Conservation (phyloP, 2,888 invertebrate species). For the Napeogenes inachia region DNA sequence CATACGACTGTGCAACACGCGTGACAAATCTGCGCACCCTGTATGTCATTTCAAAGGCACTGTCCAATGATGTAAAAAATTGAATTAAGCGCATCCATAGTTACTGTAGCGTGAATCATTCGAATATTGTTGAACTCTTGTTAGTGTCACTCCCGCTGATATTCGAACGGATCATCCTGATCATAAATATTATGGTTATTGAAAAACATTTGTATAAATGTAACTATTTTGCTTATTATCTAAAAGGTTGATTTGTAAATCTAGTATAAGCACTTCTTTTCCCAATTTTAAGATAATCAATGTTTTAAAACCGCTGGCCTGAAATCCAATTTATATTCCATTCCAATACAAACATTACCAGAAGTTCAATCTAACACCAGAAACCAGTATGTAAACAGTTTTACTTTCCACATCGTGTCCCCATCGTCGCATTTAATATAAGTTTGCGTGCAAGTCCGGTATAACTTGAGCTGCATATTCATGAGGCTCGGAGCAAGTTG, state of each 20-base stretch:
- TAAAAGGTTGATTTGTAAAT: too few relatives aligned
- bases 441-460: slow-evolving; percentile 36
- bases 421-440: slow-evolving; percentile 36
- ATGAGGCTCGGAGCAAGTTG: slow-evolving; percentile 36
- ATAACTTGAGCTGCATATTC: slow-evolving; percentile 40
- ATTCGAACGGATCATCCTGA: slow-evolving; percentile 32
- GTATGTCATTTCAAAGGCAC: slow-evolving; percentile 45
- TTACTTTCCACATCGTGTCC: slow-evolving; percentile 26
- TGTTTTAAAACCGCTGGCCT: too few relatives aligned
- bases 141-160: slow-evolving; percentile 40
- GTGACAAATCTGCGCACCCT: slow-evolving; percentile 63
- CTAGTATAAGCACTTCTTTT: too few relatives aligned
- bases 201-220: slow-evolving; percentile 11
- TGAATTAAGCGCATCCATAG: slow-evolving; percentile 54
- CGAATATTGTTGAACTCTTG: slow-evolving; percentile 58
- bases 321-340: background rate
- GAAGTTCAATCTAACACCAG: slow-evolving; percentile 13
- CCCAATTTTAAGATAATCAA: too few relatives aligned
- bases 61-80: slow-evolving; percentile 64
- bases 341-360: slow-evolving; percentile 3
- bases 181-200: slow-evolving; percentile 29
- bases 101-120: slow-evolving; percentile 60
- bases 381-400: slow-evolving; percentile 21
- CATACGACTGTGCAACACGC: slow-evolving; percentile 50
- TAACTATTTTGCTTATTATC: too few relatives aligned